Percentiles rank a stretch among this genome's conserved stretches.
Evolutionary conservation across 2,797 vertebrate species (phyloP).

Genomic region (Sphenodon punctatus): DNA sequence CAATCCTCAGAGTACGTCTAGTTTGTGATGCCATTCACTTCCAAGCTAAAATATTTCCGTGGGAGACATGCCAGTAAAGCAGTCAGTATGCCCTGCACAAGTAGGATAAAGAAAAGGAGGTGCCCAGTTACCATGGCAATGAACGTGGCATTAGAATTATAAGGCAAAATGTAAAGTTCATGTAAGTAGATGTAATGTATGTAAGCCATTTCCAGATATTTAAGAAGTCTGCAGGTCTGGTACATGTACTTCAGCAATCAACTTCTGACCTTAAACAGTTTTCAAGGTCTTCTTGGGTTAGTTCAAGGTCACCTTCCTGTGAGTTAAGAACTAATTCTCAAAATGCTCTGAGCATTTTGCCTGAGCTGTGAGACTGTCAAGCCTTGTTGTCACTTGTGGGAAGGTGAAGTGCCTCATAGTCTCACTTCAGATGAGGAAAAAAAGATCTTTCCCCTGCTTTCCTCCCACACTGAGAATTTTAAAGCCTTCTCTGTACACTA

Average conservation of each 20-base stretch:
- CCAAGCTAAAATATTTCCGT: slow-evolving; percentile 1
- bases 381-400: not conserved
- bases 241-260: not conserved
- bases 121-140: not conserved
- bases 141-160: not conserved
- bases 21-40: not conserved
- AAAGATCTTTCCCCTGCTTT: not conserved
- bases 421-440: not conserved
- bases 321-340: not conserved
- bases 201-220: not conserved
- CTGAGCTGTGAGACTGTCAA: too few species aligned
- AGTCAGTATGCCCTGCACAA: not conserved
- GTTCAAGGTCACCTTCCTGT: not conserved
- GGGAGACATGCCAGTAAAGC: not conserved
- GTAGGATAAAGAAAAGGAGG: not conserved
- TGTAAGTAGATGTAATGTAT: not conserved
- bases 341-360: not conserved
- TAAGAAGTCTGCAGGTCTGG: not conserved
- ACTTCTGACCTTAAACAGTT: not conserved
- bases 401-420: not conserved
- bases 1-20: not conserved
- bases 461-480: not conserved
- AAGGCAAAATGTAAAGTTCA: not conserved
- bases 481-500: not conserved
- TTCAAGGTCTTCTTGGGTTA: not conserved